phyloP scores from a whole-genome alignment of 2,888 invertebrate genomes.

The Palloptera scutellata region DNA sequence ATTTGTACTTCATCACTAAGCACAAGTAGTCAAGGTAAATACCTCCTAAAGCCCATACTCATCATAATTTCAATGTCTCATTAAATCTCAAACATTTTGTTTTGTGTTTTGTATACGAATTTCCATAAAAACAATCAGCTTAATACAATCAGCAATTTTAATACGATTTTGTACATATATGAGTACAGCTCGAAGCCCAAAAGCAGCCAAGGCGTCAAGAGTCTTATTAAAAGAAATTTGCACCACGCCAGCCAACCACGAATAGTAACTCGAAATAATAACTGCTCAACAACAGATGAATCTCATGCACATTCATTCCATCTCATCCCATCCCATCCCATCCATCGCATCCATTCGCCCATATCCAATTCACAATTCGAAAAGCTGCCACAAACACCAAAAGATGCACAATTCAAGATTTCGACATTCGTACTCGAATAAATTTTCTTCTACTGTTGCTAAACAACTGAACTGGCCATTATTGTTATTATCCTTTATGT shows the following conservation, averaged over 20 bases:
- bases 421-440: conserved; percentile 32
- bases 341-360: conserved; percentile 19
- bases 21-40: no score
- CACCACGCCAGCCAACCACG: conserved; percentile 39
- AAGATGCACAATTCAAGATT: conserved; percentile 37
- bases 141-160: conserved; percentile 31
- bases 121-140: conserved; percentile 22
- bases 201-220: conserved; percentile 53
- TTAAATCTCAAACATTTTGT: no score
- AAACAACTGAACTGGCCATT: conserved; percentile 38
- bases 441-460: conserved; percentile 23
- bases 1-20: no score
- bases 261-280: neutral
- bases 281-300: conserved; percentile 9
- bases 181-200: neutral
- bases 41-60: no score
- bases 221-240: conserved; percentile 60
- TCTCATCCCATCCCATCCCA: conserved; percentile 19
- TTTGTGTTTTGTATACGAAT: neutral
- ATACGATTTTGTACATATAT: no score
- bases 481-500: conserved; percentile 41
- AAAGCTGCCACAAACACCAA: neutral
- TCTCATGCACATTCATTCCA: conserved; percentile 30
- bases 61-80: no score
- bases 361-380: conserved; percentile 16